phyloP scores from a whole-genome alignment of 2,797 vertebrate genomes.

The Notolepis coatsorum region DNA sequence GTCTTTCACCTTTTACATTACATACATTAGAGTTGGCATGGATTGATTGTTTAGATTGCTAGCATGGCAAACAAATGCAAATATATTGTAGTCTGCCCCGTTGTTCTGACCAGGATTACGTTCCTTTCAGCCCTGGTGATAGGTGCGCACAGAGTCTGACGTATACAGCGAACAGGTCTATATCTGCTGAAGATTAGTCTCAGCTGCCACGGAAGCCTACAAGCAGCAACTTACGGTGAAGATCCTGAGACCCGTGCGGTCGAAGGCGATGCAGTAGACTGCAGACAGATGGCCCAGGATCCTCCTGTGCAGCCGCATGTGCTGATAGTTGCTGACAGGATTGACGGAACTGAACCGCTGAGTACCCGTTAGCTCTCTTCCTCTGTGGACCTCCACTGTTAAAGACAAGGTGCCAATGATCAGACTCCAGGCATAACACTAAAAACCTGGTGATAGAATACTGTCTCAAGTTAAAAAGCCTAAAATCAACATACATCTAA shows the following conservation, averaged over 20 bases:
- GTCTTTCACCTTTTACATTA: too few species aligned
- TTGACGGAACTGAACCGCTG: constrained; percentile 89
- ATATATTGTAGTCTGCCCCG: too few species aligned
- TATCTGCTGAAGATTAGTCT: too few species aligned
- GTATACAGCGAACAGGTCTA: too few species aligned
- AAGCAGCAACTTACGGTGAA: constrained; percentile 91
- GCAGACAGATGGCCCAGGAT: constrained; percentile 98
- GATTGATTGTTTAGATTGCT: too few species aligned
- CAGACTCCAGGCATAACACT: constrained; percentile 7
- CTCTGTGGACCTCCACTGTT: constrained; percentile 90
- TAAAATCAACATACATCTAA: too few species aligned
- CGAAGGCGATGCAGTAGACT: constrained; percentile 98
- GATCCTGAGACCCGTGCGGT: constrained; percentile 96
- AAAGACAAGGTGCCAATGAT: constrained; percentile 33
- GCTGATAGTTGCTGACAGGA: constrained; percentile 94
- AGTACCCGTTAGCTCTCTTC: constrained; percentile 91
- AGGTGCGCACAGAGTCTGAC: too few species aligned
- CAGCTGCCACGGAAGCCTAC: background rate
- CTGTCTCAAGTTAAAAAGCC: too few species aligned
- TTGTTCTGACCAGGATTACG: too few species aligned
- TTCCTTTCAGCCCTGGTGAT: too few species aligned
- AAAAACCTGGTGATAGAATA: background rate
- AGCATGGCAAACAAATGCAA: too few species aligned
- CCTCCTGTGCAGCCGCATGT: constrained; percentile 93
- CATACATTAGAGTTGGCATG: too few species aligned